These are phyloP conservation scores for Globodera rostochiensis DNA, from an alignment of 1,140 invertebrate genomes.

Conservation along the genomic window DNA sequence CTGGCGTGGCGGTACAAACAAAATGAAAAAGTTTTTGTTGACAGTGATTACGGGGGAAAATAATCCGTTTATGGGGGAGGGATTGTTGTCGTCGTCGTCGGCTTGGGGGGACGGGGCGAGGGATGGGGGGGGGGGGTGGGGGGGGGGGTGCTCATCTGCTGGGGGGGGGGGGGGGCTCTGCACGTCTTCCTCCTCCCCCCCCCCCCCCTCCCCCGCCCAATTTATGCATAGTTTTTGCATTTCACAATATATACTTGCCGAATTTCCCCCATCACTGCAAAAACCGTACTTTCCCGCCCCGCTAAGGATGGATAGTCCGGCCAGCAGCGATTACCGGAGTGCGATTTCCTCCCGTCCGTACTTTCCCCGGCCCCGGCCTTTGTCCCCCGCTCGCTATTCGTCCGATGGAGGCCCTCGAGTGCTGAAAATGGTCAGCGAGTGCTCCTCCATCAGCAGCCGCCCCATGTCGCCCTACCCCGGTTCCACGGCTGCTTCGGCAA, in stretches of 20 bases:
- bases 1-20: not conserved
- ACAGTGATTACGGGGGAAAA: constrained; percentile 5
- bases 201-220: not conserved
- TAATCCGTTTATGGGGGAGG: constrained; percentile 12
- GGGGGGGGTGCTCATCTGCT: too few species aligned
- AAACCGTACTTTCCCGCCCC: not conserved
- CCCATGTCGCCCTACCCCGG: constrained; percentile 50
- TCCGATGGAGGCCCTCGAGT: constrained; percentile 42
- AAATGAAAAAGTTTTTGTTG: not conserved
- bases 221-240: not conserved
- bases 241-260: not conserved
- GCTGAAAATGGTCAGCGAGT: constrained; percentile 64
- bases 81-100: constrained; percentile 10
- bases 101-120: not conserved
- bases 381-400: constrained; percentile 37
- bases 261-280: not conserved
- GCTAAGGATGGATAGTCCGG: constrained; percentile 50
- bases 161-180: too few species aligned
- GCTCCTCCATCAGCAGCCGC: constrained; percentile 55
- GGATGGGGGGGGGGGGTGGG: too few species aligned
- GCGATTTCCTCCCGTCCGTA: constrained; percentile 53
- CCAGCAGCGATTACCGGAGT: constrained; percentile 58
- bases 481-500: constrained; percentile 64
- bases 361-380: constrained; percentile 50
- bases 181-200: not conserved